Evolutionary conservation across 2,113 vertebrate genomes (phyloP), one percentile per base, ranked within the genome.

Genomic region (Phyllostomus hastatus): DNA sequence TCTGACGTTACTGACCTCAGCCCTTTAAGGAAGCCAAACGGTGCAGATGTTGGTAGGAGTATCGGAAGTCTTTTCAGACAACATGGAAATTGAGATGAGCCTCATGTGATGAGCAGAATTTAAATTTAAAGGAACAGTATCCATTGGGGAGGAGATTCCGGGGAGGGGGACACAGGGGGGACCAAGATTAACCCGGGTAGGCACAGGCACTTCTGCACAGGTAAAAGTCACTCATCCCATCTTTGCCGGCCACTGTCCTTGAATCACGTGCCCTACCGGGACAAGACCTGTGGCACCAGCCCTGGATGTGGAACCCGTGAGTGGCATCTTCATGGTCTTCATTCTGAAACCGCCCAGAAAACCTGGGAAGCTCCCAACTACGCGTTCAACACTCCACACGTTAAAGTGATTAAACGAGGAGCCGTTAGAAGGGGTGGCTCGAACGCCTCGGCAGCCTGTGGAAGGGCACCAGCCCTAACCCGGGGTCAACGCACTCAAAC

Each of bases 161-260:
- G 33, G 59, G 26, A 0, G 3, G 26, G 26, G 57, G 54, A 8
- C 7, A 9, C 6, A 9, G 43, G 43, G 43, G 52, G 50, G 16
- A 19, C 52, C 57, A 61, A 67, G 19, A 54, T 4, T 33, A 82
- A 35, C 2, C 72, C 8, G 52, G 12, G 35, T 33, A 2, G 10
- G 2, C 8, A 17, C 2, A 5, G n/a, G 14, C 0, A 7, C 0
- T 22, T 28, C 7, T 4, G 5, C 28, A 2, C 0, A 22, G 20
- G 2, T 11, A 76, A 26, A 31, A 50, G 43, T 57, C 14, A 41
- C 31, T 15, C 10, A 22, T 14, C 19, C 64, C n/a, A 66, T 38
- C 67, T 81, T 16, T 20, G 41, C 46, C 33, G 67, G 26, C 26
- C 80, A 54, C 10, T 15, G 20, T 17, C 31, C 16, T 6, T n/a